phyloP scores from a whole-genome alignment of 2,888 invertebrate genomes.

The Lasioglossum vierecki region DNA sequence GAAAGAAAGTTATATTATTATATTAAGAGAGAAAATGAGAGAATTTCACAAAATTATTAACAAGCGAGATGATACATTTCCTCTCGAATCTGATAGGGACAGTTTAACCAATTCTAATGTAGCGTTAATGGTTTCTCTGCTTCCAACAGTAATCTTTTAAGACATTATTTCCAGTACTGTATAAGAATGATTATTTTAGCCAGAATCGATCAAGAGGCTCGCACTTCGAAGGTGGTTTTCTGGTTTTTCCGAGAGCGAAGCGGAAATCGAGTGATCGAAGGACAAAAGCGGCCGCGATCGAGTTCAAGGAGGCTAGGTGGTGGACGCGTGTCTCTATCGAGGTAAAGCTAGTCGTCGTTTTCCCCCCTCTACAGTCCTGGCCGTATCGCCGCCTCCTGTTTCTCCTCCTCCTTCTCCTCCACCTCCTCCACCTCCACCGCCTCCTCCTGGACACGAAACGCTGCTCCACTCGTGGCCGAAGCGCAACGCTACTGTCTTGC shows the following conservation, averaged over 20 bases:
- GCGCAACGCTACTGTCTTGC: slow-evolving; percentile 67
- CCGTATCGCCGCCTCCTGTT: slow-evolving; percentile 16
- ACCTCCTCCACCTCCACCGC: neutral
- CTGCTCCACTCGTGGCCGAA: slow-evolving; percentile 47
- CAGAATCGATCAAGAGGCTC: neutral
- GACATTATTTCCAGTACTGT: neutral
- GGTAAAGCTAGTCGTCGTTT: slow-evolving; percentile 33
- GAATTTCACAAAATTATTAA: neutral
- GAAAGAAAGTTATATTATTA: too few relatives aligned
- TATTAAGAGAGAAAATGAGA: neutral
- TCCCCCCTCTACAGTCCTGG: slow-evolving; percentile 34
- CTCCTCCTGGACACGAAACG: slow-evolving; percentile 41
- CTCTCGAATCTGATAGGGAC: neutral
- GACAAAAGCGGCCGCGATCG: slow-evolving; percentile 1
- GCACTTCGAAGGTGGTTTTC: neutral
- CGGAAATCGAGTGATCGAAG: neutral
- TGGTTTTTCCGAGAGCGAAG: neutral
- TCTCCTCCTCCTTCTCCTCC: neutral
- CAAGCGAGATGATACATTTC: neutral
- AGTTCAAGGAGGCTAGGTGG: neutral
- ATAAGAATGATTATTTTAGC: neutral
- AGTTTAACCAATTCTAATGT: neutral
- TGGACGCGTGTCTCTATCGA: slow-evolving; percentile 26
- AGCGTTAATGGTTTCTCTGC: neutral
- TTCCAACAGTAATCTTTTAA: neutral